Base-by-base conservation (phyloP, 2,888 invertebrate species). In the Nemapogon koenigi region DNA sequence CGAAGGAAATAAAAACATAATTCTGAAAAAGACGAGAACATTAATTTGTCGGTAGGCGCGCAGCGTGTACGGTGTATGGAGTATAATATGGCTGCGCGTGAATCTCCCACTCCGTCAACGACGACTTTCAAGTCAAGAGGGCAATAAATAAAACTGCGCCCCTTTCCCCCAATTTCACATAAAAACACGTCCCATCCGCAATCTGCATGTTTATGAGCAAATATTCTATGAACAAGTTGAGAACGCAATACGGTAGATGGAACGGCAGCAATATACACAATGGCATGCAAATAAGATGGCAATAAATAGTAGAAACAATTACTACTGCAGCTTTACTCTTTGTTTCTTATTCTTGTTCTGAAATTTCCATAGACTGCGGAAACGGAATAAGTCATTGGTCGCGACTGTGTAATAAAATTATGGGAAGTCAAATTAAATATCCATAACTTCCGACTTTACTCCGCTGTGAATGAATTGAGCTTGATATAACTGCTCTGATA, bases 161-260 rank as follows among this genome's bases (percentile, higher is more conserved):
- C 76, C 72, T 70, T 65, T 64, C 62, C 60, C 56, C 63, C 65
- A 64, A 69, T 73, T 75, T 69, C 62, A 70, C 69, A 75, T 73
- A 76, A 76, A 76, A 76, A 75, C 66, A 63, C 67, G 66, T 66
- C 72, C 67, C 76, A 67, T 72, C 70, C 73, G 64, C 76, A 76
- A 76, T 76, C 76, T 78, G 70, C 78, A 76, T 76, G 75, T 76
- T 76, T 76, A 78, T 76, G 75, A 72, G 72, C 57, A 67, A 68
- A 73, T 71, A 75, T 76, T 76, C 73, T 76, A 76, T 76, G 71
- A 75, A 75, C 70, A 71, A 70, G 64, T 66, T 11, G 19, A 62
- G 58, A 59, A 40, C 31, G 40, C 43, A 43, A 38, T 38, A 37
- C 41, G 33, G 22, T 28, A 14, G 25, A 27, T 27, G 37, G 35